Percentiles rank a stretch among this genome's conserved stretches.
Conservation (phyloP, 2,888 invertebrate genomes). For the Eledona agricola region DNA sequence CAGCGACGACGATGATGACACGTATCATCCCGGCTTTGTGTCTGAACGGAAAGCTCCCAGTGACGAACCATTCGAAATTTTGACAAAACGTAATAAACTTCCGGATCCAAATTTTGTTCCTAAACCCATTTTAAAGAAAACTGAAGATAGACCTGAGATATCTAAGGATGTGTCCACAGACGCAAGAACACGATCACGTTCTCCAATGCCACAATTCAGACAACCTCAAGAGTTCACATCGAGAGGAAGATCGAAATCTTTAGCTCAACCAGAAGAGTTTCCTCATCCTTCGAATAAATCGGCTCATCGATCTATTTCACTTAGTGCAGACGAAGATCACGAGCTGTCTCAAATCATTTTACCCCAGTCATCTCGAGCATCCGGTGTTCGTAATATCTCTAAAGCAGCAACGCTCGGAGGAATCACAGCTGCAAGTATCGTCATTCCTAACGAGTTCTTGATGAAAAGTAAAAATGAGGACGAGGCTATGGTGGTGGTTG, state of each 20-base stretch:
- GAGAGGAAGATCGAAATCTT: constrained; percentile 34
- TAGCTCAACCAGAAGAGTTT: constrained; percentile 32
- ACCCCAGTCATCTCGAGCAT: neutral
- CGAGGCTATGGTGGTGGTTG: constrained; percentile 75
- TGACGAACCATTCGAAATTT: constrained; percentile 68
- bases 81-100: constrained; percentile 70
- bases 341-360: constrained; percentile 4
- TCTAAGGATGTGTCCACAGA: constrained; percentile 33
- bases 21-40: constrained; percentile 74
- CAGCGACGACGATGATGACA: constrained; percentile 66
- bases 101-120: constrained; percentile 78
- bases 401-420: constrained; percentile 54
- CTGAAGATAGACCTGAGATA: constrained; percentile 48
- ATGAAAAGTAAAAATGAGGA: constrained; percentile 66
- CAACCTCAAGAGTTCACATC: constrained; percentile 8
- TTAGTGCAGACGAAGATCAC: constrained; percentile 36
- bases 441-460: constrained; percentile 53
- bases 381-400: constrained; percentile 44
- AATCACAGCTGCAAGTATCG: constrained; percentile 56
- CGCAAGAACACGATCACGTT: constrained; percentile 37
- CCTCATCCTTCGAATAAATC: constrained; percentile 22
- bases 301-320: constrained; percentile 46
- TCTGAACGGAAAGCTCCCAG: constrained; percentile 55
- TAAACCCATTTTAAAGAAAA: constrained; percentile 78
- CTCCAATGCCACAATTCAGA: constrained; percentile 41